Base-by-base conservation (phyloP, 2,113 vertebrate genomes). In the Rattus rattus region DNA sequence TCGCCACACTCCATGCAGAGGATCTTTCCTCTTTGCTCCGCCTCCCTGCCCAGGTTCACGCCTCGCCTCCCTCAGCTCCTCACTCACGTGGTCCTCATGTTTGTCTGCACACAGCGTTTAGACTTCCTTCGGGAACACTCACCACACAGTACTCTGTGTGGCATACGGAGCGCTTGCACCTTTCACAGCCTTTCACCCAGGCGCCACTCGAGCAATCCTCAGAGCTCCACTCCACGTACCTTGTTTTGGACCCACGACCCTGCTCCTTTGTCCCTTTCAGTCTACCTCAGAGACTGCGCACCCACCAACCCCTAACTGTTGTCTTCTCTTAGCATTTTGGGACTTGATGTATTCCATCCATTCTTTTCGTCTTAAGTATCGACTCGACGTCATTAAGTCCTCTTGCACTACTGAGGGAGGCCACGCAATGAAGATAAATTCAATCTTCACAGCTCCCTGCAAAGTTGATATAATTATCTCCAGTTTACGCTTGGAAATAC, bases 311-410 rank as follows among this genome's bases (percentile, higher is more conserved):
- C 2, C 17, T 54, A 24, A 1, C 56, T 36, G 1, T 8, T 14
- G 36, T 36, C 16, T 91, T 87, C 28, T 52, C 6, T 56, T 49
- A 8, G 72, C n/a, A 36, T n/a, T 30, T 54, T 22, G 24, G 76
- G 22, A 4, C 6, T 91, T 43, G 49, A 20, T 52, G 17, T n/a
- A 26, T 17, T 65, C 20, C 16, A 12, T 22, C 56, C 33, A 7
- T 10, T 70, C 49, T 43, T 89, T 67, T 28, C 47, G 11, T 75
- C 90, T 90, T 81, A 59, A 84, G 26, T 19, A 75, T 80, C 39
- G 39, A 95, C 79, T 90, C 72, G 65, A 96, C 49, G 75, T 65
- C 69, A 59, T 90, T 43, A 81, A 39, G 39, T 73, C 43, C 14
- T n/a, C 59, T 72, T 67, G 7, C 33, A 30, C 56, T 47, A 92